A percentile compares a stretch with the other conserved stretches of the same genome.
Evolutionary conservation across 2,888 invertebrate genomes (phyloP).

Genomic region (Thelaira solivaga): DNA sequence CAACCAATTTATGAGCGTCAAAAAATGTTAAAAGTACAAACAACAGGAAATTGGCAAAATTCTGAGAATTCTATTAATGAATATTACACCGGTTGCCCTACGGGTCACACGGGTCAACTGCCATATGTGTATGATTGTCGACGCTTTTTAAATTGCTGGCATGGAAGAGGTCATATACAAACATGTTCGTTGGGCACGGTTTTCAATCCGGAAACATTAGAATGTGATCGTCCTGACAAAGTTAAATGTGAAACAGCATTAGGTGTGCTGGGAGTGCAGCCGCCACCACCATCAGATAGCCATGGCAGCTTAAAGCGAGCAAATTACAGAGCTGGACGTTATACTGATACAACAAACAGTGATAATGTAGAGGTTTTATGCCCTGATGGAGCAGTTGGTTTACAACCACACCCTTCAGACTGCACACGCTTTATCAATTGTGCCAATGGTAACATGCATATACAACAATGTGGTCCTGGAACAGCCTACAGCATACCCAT

Average conservation of each 20-base stretch:
- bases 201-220: slow-evolving; percentile 80
- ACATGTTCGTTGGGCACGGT: slow-evolving; percentile 82
- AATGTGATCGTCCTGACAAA: slow-evolving; percentile 82
- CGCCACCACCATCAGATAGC: not conserved
- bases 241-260: slow-evolving; percentile 77
- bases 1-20: slow-evolving; percentile 40
- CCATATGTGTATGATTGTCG: slow-evolving; percentile 81
- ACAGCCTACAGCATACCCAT: slow-evolving; percentile 80
- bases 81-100: slow-evolving; percentile 76
- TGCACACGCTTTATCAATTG: slow-evolving; percentile 83
- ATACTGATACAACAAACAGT: slow-evolving; percentile 52
- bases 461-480: slow-evolving; percentile 81
- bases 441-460: slow-evolving; percentile 79
- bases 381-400: slow-evolving; percentile 78
- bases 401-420: slow-evolving; percentile 80
- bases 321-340: slow-evolving; percentile 62
- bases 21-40: slow-evolving; percentile 28
- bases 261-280: slow-evolving; percentile 24
- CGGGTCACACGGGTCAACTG: slow-evolving; percentile 79
- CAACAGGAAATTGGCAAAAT: slow-evolving; percentile 57
- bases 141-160: slow-evolving; percentile 83
- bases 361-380: slow-evolving; percentile 74
- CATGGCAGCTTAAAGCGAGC: slow-evolving; percentile 17
- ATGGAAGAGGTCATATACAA: slow-evolving; percentile 81
- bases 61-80: slow-evolving; percentile 67